Base-by-base conservation (phyloP, 2,888 invertebrate genomes). In the Helleia helle region DNA sequence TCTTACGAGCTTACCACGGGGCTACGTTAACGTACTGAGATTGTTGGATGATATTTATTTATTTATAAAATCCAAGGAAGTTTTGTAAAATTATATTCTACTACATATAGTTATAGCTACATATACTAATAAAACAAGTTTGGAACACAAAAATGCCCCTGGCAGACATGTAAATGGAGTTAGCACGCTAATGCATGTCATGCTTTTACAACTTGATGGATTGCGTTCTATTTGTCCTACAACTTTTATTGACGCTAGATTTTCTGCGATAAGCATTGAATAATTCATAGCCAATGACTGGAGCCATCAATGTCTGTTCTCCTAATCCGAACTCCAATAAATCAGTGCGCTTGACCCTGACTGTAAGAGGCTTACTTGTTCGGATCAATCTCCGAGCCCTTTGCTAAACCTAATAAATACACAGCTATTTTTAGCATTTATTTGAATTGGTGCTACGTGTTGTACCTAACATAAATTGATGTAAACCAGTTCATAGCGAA, bases 201-300 rank as follows among this genome's bases (percentile, higher is more conserved):
- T 65, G 63, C 62, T 62, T 50, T 50, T 50, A 41, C 52, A 54
- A 58, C 52, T 54, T 65, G 65, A 71, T 71, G 62, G 60, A 72
- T 70, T 48, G 53, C 47, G 49, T 47, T 52, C 49, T 53, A 55
- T 60, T 59, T 54, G 49, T 47, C 44, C 45, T 55, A 45, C 45
- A 39, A 47, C 59, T 54, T 58, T 58, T 56, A 48, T 48, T 43
- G 46, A 44, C 42, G 41, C 38, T 43, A 40, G 50, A 44, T 49
- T 49, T 45, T 44, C 44, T 36, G 36, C 47, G 52, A 57, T 56
- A 54, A 51, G 47, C 48, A 37, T 44, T 52, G 53, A 54, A 58
- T 58, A 44, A 55, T 55, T 52, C 51, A 53, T 51, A 46, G 49
- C 40, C 41, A 47, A 46, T 48, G 42, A 44, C 41, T 40, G 36